phyloP scores from a whole-genome alignment of 2,888 invertebrate species.

The Scaptomyza tumidula region DNA sequence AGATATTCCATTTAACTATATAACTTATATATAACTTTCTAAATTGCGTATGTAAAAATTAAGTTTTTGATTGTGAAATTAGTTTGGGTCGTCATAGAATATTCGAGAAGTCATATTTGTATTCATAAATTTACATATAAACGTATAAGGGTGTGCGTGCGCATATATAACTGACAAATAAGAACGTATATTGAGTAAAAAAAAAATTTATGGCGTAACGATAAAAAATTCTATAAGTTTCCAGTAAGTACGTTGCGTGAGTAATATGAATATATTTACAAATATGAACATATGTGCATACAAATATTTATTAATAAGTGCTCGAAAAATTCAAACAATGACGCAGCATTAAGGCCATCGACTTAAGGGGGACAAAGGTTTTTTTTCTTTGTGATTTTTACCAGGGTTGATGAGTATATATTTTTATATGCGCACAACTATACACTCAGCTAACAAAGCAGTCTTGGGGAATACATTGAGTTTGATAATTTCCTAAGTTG shows the following conservation, averaged over 20 bases:
- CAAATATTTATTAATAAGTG: neutral
- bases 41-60: conserved; percentile 15
- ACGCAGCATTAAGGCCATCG: conserved; percentile 27
- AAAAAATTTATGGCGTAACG: neutral
- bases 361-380: conserved; percentile 20
- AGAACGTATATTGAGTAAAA: neutral
- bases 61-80: conserved; percentile 49
- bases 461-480: neutral
- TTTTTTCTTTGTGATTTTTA: conserved; percentile 25
- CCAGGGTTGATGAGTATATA: conserved; percentile 5
- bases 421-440: neutral
- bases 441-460: conserved; percentile 31
- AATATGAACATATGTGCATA: neutral
- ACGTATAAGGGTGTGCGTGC: too few species aligned
- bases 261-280: neutral
- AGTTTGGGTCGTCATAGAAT: conserved; percentile 39
- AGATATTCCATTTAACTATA: too few species aligned
- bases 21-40: too few species aligned
- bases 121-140: too few species aligned
- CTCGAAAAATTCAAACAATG: conserved; percentile 18
- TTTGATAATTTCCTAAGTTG: neutral
- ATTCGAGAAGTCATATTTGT: conserved; percentile 39
- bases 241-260: neutral
- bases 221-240: neutral
- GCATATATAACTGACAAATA: too few species aligned